phyloP scores from a whole-genome alignment of 2,113 vertebrate species.

The Tichodroma muraria region DNA sequence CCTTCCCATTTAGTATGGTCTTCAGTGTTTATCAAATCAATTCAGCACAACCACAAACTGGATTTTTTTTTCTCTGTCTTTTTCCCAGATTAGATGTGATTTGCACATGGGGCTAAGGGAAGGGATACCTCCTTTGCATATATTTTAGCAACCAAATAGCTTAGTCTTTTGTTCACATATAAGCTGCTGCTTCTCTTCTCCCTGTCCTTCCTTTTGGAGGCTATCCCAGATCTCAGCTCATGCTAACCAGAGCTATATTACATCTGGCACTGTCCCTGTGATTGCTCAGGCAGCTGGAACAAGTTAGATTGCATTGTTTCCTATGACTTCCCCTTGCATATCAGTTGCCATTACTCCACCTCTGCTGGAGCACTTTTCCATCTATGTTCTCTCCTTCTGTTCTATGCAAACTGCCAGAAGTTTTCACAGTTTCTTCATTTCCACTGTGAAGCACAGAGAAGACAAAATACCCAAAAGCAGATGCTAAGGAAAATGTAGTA shows the following conservation, averaged over 20 bases:
- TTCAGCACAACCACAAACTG: neutral
- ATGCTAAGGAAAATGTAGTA: neutral
- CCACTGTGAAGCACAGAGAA: neutral
- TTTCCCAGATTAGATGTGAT: conserved; percentile 10
- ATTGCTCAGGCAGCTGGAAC: conserved; percentile 55
- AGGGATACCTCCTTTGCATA: neutral
- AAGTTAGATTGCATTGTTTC: conserved; percentile 67
- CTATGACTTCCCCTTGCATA: conserved; percentile 30
- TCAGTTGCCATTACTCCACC: conserved; percentile 49
- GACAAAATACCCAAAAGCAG: neutral
- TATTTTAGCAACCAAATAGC: conserved; percentile 64
- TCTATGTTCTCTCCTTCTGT: conserved; percentile 37
- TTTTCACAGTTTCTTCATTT: neutral
- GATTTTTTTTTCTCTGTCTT: neutral
- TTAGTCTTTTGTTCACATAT: conserved; percentile 61
- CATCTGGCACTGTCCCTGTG: conserved; percentile 54
- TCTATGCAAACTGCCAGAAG: conserved; percentile 8
- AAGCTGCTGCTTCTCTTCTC: conserved; percentile 58
- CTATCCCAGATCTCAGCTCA: conserved; percentile 28
- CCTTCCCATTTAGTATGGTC: conserved; percentile 35
- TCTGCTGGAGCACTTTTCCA: conserved; percentile 4
- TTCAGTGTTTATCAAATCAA: conserved; percentile 26
- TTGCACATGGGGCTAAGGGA: conserved; percentile 30
- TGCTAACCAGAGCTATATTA: conserved; percentile 45
- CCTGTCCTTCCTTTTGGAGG: conserved; percentile 42